A percentile compares a stretch with the other conserved stretches of the same genome.
phyloP scores from a whole-genome alignment of 2,113 vertebrate genomes.

The Hystrix brachyura region DNA sequence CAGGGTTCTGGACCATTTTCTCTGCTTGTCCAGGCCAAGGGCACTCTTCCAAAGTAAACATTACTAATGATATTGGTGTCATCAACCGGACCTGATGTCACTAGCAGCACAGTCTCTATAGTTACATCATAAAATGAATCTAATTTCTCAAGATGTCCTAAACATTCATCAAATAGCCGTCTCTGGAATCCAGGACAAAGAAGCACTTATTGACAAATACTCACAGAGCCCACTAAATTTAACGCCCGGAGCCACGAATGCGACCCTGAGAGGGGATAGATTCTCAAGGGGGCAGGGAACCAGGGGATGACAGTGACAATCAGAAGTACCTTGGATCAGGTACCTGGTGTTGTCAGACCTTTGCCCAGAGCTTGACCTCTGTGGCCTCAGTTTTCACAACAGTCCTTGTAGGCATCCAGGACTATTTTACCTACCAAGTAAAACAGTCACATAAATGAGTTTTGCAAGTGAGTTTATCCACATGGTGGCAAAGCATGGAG shows the following conservation, averaged over 20 bases:
- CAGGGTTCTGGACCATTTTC: not conserved
- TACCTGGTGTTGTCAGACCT: not conserved
- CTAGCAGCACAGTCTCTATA: slow-evolving; percentile 14
- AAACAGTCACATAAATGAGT: not conserved
- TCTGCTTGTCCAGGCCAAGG: slow-evolving; percentile 38
- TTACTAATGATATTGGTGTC: slow-evolving; percentile 45
- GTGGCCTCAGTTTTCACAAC: not conserved
- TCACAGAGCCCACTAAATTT: not conserved
- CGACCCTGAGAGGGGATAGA: not conserved
- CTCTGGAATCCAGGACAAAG: slow-evolving; percentile 21
- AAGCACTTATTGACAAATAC: slow-evolving; percentile 40
- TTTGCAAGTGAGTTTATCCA: not conserved
- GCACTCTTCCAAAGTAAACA: slow-evolving; percentile 13
- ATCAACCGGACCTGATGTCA: slow-evolving; percentile 65
- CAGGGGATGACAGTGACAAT: not conserved
- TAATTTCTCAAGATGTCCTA: slow-evolving; percentile 51
- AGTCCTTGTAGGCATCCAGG: not conserved
- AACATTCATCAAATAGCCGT: not conserved
- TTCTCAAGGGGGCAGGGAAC: not conserved
- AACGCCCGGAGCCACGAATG: not conserved
- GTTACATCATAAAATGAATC: slow-evolving; percentile 46
- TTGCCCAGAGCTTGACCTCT: not conserved
- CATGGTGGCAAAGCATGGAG: not conserved
- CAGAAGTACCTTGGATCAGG: not conserved
- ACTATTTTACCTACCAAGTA: not conserved